Percentiles rank a stretch among this genome's conserved stretches.
Conservation (phyloP, 1,140 invertebrate genomes). For the Conopomorpha cramerella region DNA sequence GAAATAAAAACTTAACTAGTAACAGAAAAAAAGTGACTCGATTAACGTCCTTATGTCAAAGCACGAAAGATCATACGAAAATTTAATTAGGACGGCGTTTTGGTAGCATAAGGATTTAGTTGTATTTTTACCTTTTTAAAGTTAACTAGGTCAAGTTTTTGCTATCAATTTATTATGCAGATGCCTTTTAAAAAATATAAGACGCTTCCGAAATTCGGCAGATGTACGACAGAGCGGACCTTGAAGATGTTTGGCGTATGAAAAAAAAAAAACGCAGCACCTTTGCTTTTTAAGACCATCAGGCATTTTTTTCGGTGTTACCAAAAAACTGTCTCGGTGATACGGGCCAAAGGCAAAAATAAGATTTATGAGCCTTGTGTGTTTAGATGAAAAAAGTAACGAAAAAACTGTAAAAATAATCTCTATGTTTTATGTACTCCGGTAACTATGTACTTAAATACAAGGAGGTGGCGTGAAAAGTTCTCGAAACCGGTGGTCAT, state of each 20-base stretch:
- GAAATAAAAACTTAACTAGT: neutral
- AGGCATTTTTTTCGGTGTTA: constrained; percentile 20
- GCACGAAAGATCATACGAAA: constrained; percentile 2
- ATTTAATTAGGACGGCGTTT: neutral
- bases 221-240: constrained; percentile 37
- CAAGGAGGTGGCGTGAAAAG: no score
- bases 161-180: constrained; percentile 53
- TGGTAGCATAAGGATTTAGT: neutral
- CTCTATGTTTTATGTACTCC: no score
- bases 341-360: constrained; percentile 7
- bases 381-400: no score
- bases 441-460: no score
- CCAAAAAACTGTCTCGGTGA: constrained; percentile 12
- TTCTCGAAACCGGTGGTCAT: no score
- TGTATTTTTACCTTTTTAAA: constrained; percentile 15
- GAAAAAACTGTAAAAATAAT: no score
- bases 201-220: constrained; percentile 32
- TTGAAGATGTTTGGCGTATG: constrained; percentile 37
- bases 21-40: no score
- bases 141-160: constrained; percentile 54
- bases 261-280: constrained; percentile 36
- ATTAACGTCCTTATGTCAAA: neutral
- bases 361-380: constrained; percentile 12
- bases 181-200: constrained; percentile 44
- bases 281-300: constrained; percentile 26